Evolutionary conservation across 2,113 vertebrate genomes (phyloP).

Genomic region (Pantherophis guttatus): DNA sequence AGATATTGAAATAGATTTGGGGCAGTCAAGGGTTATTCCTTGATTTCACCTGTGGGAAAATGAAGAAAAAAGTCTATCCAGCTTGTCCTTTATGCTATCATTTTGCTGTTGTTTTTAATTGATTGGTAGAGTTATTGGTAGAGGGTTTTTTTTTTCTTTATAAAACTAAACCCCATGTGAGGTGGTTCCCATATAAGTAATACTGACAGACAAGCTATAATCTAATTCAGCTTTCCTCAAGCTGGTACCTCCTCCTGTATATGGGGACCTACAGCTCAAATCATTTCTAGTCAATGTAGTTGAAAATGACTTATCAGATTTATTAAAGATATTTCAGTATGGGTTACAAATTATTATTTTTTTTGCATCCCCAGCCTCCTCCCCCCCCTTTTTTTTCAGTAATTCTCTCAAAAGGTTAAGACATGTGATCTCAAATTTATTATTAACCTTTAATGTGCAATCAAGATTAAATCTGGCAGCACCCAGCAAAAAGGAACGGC

Average conservation of each 20-base stretch:
- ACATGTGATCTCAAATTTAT: background rate
- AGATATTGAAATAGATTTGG: background rate
- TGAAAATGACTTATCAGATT: background rate
- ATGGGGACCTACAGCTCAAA: background rate
- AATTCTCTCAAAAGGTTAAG: background rate
- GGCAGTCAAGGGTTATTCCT: background rate
- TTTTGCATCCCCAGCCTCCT: background rate
- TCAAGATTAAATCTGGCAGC: constrained; percentile 4
- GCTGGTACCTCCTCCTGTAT: background rate
- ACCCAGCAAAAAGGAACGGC: background rate
- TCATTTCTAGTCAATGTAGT: background rate
- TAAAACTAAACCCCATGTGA: background rate
- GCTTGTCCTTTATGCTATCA: background rate
- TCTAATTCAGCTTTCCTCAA: background rate
- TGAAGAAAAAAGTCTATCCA: background rate
- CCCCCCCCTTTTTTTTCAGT: background rate
- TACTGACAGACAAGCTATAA: background rate
- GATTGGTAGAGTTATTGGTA: background rate
- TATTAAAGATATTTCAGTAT: background rate
- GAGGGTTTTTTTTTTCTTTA: background rate
- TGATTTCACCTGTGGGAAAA: background rate
- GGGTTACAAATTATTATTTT: background rate
- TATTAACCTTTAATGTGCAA: constrained; percentile 3
- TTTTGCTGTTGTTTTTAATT: background rate
- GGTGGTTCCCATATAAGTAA: background rate